These are phyloP conservation scores for Trichomycterus rosablanca DNA, from an alignment of 2,113 vertebrate species.

Conservation along the genomic window DNA sequence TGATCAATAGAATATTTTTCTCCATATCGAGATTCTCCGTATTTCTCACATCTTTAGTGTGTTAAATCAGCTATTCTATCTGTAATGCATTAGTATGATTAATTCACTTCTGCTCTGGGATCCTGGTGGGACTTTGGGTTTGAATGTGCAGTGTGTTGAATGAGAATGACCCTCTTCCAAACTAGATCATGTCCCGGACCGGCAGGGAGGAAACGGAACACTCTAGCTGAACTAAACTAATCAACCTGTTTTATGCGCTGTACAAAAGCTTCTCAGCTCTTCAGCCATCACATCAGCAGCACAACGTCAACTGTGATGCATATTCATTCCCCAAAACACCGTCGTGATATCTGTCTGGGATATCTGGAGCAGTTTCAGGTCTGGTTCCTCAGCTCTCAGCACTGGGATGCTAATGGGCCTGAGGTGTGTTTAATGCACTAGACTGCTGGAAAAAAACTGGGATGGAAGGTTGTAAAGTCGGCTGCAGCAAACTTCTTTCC, in stretches of 20 bases:
- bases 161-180: conserved; percentile 12
- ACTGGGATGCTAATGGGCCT: not conserved
- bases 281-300: too few relatives aligned
- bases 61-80: too few relatives aligned
- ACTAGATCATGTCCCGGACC: conserved; percentile 5
- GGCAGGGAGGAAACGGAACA: not conserved
- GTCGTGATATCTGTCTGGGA: not conserved
- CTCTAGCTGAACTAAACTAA: conserved; percentile 5
- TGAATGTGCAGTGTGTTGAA: not conserved
- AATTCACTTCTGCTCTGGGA: too few relatives aligned
- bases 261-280: too few relatives aligned
- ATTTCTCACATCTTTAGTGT: too few relatives aligned
- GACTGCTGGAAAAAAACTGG: not conserved
- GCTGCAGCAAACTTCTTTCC: conserved; percentile 1
- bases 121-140: too few relatives aligned
- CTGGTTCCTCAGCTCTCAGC: not conserved
- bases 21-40: too few relatives aligned
- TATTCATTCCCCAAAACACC: too few relatives aligned
- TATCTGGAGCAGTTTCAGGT: not conserved
- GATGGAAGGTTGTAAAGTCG: conserved; percentile 9
- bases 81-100: too few relatives aligned
- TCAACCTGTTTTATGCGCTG: too few relatives aligned
- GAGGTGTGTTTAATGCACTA: not conserved
- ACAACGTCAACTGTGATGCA: too few relatives aligned
- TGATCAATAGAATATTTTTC: too few relatives aligned